Conservation (phyloP, 2,797 vertebrate genomes). For the Macrochelys suwanniensis region DNA sequence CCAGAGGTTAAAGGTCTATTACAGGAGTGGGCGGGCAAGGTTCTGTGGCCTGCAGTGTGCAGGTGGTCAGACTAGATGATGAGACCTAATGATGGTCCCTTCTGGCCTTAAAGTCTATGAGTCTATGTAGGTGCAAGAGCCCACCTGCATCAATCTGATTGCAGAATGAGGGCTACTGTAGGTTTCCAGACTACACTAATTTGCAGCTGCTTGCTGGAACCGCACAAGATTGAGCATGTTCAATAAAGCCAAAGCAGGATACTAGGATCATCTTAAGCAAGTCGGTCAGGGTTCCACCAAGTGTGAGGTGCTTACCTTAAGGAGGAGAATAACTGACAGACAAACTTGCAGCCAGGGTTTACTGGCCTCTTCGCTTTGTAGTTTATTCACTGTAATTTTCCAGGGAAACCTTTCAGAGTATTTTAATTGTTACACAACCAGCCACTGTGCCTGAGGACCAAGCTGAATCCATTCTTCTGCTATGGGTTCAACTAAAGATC, state of each 20-base stretch:
- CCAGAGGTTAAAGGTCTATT: too few species aligned
- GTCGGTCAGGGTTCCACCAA: neutral
- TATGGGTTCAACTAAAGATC: neutral
- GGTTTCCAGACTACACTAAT: neutral
- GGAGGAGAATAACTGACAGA: neutral
- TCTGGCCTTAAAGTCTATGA: too few species aligned
- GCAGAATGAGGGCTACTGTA: neutral
- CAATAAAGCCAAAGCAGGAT: neutral
- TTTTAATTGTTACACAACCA: constrained; percentile 54
- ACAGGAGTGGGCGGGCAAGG: too few species aligned
- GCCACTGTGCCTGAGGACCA: constrained; percentile 34
- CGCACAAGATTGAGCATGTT: neutral
- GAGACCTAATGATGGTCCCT: too few species aligned
- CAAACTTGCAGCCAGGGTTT: neutral
- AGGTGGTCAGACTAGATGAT: too few species aligned
- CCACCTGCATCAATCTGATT: neutral
- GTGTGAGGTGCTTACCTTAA: neutral
- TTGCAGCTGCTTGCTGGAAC: neutral
- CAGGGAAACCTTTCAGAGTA: constrained; percentile 48
- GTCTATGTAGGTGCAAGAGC: too few species aligned
- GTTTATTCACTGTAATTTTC: constrained; percentile 36
- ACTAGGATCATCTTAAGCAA: neutral
- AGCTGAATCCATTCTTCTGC: constrained; percentile 49
- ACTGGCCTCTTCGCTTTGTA: constrained; percentile 18
- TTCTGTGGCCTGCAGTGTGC: too few species aligned